Percentiles rank a stretch among this genome's conserved stretches.
Conservation (phyloP, 2,113 vertebrate species). For the Pomatostomus ruficeps region DNA sequence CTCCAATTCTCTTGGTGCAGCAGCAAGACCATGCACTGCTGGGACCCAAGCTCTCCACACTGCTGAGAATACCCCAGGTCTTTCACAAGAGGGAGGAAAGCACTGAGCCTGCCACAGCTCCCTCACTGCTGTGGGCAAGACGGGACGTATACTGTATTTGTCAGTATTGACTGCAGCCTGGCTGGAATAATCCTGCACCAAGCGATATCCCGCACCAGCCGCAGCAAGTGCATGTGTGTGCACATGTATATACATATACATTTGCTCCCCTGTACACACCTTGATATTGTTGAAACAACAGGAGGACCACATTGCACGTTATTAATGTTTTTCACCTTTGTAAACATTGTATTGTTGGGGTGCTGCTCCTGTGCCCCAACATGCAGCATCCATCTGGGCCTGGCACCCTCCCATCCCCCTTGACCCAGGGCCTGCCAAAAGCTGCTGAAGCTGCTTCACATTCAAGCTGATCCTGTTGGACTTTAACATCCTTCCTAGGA, state of each 20-base stretch:
- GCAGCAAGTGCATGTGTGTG: neutral
- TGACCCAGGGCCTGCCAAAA: neutral
- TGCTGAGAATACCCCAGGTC: neutral
- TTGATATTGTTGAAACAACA: slow-evolving; percentile 39
- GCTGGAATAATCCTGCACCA: neutral
- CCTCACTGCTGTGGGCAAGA: slow-evolving; percentile 19
- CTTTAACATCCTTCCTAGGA: neutral
- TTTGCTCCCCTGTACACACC: neutral
- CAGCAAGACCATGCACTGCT: neutral
- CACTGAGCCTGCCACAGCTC: neutral
- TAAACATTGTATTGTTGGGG: neutral
- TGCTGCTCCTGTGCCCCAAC: neutral
- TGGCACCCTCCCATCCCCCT: neutral
- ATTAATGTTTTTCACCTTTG: neutral
- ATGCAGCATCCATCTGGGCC: neutral
- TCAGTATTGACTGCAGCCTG: slow-evolving; percentile 22
- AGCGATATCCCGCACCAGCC: neutral
- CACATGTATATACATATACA: neutral
- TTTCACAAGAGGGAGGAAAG: slow-evolving; percentile 29
- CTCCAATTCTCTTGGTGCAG: accelerated
- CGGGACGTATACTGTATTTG: neutral
- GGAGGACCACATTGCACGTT: neutral
- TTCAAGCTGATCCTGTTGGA: neutral
- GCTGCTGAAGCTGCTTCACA: neutral
- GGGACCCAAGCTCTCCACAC: neutral